Evolutionary conservation across 2,888 invertebrate genomes (phyloP).

Genomic region (Seira sanloemensis): DNA sequence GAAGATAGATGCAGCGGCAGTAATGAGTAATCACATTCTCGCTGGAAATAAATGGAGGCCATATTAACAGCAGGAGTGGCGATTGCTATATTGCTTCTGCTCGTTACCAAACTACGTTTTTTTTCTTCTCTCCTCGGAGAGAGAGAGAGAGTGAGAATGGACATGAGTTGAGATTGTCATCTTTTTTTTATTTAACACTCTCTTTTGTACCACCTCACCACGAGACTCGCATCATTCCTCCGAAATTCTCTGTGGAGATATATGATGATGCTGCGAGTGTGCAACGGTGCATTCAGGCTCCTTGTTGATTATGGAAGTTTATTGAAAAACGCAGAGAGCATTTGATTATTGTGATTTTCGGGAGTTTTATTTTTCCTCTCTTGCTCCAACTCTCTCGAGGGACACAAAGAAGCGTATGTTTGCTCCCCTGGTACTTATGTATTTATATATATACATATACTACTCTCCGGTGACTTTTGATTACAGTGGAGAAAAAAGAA

Average conservation of each 20-base stretch:
- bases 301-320: neutral
- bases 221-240: neutral
- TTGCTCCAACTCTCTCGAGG: neutral
- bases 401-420: neutral
- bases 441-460: no score
- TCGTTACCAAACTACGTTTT: no score
- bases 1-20: neutral
- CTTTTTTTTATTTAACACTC: slow-evolving; percentile 35
- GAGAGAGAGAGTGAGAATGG: slow-evolving; percentile 42
- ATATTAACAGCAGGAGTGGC: slow-evolving; percentile 4
- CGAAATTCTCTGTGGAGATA: no score
- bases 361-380: no score
- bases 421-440: neutral
- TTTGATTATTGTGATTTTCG: no score
- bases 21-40: neutral
- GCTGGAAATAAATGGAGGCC: slow-evolving; percentile 16
- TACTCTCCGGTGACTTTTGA: no score
- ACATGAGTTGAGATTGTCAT: slow-evolving; percentile 53
- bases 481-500: neutral
- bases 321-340: neutral
- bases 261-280: neutral
- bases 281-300: neutral
- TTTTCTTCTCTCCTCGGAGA: neutral
- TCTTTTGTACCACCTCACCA: slow-evolving; percentile 32
- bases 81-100: neutral